Evolutionary conservation across 2,113 vertebrate genomes (phyloP).

Genomic region (Oreochromis niloticus): DNA sequence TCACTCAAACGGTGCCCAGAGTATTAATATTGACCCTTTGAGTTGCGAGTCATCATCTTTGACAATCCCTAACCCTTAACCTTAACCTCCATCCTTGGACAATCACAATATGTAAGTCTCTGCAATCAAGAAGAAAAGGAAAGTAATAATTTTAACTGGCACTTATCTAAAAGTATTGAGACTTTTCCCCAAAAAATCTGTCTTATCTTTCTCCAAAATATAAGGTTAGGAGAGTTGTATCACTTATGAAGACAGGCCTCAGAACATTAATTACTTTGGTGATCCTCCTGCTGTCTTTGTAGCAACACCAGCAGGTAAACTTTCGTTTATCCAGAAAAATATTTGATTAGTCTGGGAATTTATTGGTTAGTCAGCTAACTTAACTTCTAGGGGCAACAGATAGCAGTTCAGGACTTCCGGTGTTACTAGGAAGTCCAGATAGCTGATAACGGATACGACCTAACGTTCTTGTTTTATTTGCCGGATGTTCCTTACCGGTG

Average conservation of each 20-base stretch:
- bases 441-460: background rate
- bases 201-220: background rate
- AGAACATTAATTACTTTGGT: background rate
- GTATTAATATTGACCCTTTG: background rate
- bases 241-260: background rate
- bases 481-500: background rate
- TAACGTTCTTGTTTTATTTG: background rate
- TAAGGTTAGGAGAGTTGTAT: background rate
- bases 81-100: too few relatives aligned
- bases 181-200: rapidly evolving
- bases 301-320: background rate
- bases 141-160: background rate
- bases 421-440: background rate
- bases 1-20: background rate
- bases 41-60: background rate
- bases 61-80: background rate
- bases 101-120: too few relatives aligned
- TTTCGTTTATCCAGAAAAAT: background rate
- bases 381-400: background rate
- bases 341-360: background rate
- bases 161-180: background rate
- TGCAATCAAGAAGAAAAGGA: too few relatives aligned
- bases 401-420: background rate
- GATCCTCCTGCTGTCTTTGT: background rate
- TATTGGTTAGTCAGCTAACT: background rate